Evolutionary conservation across 2,888 invertebrate species (phyloP), one percentile per base, ranked within the genome.

Genomic region (Xylocampa areola): DNA sequence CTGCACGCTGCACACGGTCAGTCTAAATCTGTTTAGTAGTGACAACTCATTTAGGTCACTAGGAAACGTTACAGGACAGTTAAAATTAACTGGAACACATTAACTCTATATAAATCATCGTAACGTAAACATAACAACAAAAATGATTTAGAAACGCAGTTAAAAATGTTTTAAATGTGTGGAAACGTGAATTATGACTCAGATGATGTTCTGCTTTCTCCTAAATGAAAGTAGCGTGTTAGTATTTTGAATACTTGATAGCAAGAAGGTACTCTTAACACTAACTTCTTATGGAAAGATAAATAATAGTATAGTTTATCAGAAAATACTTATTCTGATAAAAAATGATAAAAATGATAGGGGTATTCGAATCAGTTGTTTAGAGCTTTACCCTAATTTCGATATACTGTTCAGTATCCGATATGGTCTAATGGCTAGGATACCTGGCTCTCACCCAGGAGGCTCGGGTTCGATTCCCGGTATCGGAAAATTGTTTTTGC

Each of bases 381-480:
- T 16, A 2, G 0, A 2, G 0, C 0, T 10, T 0, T 25, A 43
- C 27, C 5, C 0, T 10, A 33, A 60, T 52, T 72, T 72, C 51
- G 0, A 0, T 0, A n/a, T 0, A 0, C 0, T 0, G 0, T 0
- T 0, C 7, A 76, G 1, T 0, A 84, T 94, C 94, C 94, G 93
- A 92, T 94, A 94, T 94, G 94, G 94, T 94, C 94, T 94, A 94
- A 94, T 94, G 94, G 94, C 91, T 94, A 94, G 94, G 94, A 94
- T 94, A 94, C 91, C 94, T 94, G 94, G 94, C 88, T 94, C 88
- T 94, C 94, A 94, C 92, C 94, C 94, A 94, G 94, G 91, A 94
- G 94, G 94, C 94, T 93, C 94, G 94, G 94, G 94, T 95, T 95
- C 94, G 94, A 94, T 94, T 94, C 94, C 94, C 94, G 94, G 94